Evolutionary conservation across 2,888 invertebrate species (phyloP).

Genomic region (Perdita meconis): DNA sequence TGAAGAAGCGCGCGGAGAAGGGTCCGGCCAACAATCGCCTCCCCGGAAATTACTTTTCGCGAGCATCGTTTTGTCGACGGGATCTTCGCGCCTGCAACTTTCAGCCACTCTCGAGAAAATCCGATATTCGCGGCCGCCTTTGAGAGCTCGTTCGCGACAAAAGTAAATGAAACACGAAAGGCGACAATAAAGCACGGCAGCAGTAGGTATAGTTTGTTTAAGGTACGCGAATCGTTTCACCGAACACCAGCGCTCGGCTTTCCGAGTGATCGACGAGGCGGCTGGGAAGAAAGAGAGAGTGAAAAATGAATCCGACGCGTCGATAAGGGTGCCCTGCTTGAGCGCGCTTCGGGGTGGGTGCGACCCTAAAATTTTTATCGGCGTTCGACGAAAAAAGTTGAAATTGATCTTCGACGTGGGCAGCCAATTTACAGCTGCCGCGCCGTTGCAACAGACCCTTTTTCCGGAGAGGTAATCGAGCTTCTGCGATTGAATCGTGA

Average conservation of each 20-base stretch:
- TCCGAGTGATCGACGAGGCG: constrained; percentile 30
- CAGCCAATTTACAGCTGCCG: not conserved
- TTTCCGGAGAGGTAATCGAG: not conserved
- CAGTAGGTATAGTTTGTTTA: constrained; percentile 48
- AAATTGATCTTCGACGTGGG: not conserved
- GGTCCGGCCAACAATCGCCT: not conserved
- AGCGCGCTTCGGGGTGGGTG: not conserved
- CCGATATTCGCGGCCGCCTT: not conserved
- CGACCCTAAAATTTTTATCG: not conserved
- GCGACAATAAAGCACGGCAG: too few species aligned
- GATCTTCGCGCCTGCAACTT: constrained; percentile 8
- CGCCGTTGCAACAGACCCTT: not conserved
- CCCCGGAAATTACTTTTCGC: constrained; percentile 49
- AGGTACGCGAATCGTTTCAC: not conserved
- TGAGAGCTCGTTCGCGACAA: not conserved
- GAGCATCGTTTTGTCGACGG: not conserved
- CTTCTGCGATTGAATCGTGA: not conserved
- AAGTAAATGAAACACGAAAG: too few species aligned
- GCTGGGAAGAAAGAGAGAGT: not conserved
- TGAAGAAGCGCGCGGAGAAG: not conserved
- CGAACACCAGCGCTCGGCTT: not conserved
- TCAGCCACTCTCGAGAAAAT: constrained; percentile 1
- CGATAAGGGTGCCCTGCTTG: not conserved
- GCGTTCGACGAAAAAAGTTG: not conserved
- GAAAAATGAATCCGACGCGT: not conserved